phyloP scores from a whole-genome alignment of 2,797 vertebrate species.

The Enteromius anoplus region DNA sequence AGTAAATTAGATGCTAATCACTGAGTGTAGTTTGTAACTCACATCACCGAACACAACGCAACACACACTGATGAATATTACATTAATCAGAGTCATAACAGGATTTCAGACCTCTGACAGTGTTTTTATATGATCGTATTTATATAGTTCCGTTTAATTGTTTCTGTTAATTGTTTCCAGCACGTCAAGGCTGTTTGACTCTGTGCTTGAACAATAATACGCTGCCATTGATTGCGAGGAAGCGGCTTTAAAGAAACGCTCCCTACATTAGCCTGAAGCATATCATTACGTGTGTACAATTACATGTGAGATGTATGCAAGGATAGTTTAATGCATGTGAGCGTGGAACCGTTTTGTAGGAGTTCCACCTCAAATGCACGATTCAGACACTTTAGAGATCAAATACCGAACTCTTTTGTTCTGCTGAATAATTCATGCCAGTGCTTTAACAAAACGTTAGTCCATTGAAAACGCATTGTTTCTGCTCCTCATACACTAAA shows the following conservation, averaged over 20 bases:
- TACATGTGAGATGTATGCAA: neutral
- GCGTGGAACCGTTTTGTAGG: neutral
- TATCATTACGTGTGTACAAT: neutral
- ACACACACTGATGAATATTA: constrained; percentile 36
- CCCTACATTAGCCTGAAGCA: neutral
- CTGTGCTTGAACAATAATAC: constrained; percentile 16
- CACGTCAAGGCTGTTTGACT: constrained; percentile 3
- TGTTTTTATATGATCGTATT: constrained; percentile 30
- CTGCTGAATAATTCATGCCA: neutral
- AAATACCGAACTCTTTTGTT: neutral
- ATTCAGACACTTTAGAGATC: constrained; percentile 12
- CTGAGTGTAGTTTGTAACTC: constrained; percentile 1
- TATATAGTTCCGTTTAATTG: constrained; percentile 24
- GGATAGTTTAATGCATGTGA: neutral
- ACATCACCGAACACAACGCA: constrained; percentile 13
- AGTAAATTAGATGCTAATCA: constrained; percentile 37
- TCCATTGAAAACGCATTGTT: neutral
- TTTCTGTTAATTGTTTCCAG: constrained; percentile 27
- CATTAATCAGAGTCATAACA: constrained; percentile 42
- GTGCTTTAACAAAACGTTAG: neutral
- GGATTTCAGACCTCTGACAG: constrained; percentile 22
- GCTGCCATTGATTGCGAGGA: constrained; percentile 3
- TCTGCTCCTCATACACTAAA: neutral
- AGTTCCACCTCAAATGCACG: neutral
- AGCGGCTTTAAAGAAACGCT: neutral